Base-by-base conservation (phyloP, 2,888 invertebrate genomes). In the Lymantria dispar region DNA sequence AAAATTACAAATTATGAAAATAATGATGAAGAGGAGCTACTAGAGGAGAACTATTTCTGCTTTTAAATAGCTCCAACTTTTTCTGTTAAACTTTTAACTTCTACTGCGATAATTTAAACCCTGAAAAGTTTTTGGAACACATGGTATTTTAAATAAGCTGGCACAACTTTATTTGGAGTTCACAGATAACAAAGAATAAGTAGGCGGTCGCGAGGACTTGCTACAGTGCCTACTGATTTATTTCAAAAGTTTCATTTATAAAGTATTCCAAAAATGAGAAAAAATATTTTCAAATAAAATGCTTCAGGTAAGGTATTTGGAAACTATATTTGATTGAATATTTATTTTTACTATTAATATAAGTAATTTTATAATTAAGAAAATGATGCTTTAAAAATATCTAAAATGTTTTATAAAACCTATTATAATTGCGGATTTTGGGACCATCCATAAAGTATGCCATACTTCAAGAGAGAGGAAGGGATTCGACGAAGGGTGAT, bases 211-310 rank as follows among this genome's bases (percentile, higher is more conserved):
- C 68, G 63, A 72, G 68, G 62, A 75, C 63, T 61, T 57, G 68
- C 72, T 76, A 80, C 77, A 78, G 72, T 77, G 77, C 76, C 78
- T 78, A 78, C 80, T 85, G 86, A 85, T 87, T 86, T 86, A 86
- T 87, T 79, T 80, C 82, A 77, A 85, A 86, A 85, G 81, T 86
- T 85, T 71, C 74, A 72, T 74, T 74, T 75, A 75, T 72, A 78
- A 82, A 78, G 71, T 77, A 68, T 71, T 58, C 56, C 58, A 63
- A 68, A 70, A 67, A 64, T 56, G 58, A 74, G 76, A 71, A 70
- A 76, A 74, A 74, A 80, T 75, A 78, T 79, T 83, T 69, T 71
- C 77, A 71, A 74, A 72, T 73, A 74, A 76, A 80, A 75, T 64
- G 69, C 64, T 68, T 54, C 54, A 56, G 61, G 58, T 71, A 64